Base-by-base conservation (phyloP, 2,888 invertebrate genomes). In the Eugnorisma glareosa region DNA sequence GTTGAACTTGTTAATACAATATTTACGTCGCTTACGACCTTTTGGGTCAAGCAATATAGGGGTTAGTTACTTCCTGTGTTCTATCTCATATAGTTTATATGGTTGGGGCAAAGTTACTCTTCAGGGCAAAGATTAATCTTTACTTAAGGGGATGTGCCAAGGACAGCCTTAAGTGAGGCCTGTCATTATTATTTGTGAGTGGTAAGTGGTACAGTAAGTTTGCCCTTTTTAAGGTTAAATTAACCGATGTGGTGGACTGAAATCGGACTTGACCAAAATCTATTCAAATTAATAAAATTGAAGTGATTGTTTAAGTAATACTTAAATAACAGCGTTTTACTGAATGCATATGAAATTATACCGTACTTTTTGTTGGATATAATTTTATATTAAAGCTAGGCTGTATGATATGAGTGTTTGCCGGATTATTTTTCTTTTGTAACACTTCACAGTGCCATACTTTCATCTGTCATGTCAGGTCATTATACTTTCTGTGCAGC, bases 1-100 rank as follows among this genome's bases (percentile, higher is more conserved):
- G 11, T 28, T 59, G 43, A 68, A 77, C 57, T 77, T 37, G 71
- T 82, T 78, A 48, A 78, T 83, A 78, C 45, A 78, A 81, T 78
- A 83, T 82, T 70, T 57, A 78, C 31, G 73, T 45, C 40, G 0
- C 40, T 66, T 54, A 35, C 2, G 68, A 45, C 61, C 45, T 78
- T 67, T 69, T 66, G 35, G 64, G 83, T 67, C 40, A 48, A 51
- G 79, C 59, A 48, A 69, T 70, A 28, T 3, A 51, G 40, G 45
- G 45, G 28, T 40, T 40, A 78, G 40, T 66, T 35, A 67, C 73
- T 83, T 83, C 79, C 75, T 68, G 28, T 37, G 40, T 66, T 40
- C 66, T 78, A 73, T 83, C 45, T 81, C 40, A 2, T 21, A 35
- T 61, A 66, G 64, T 75, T 80, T 75, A 81, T 76, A 28, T 35